Base-by-base conservation (phyloP, 2,797 vertebrate species). In the Enteromius argenteus region DNA sequence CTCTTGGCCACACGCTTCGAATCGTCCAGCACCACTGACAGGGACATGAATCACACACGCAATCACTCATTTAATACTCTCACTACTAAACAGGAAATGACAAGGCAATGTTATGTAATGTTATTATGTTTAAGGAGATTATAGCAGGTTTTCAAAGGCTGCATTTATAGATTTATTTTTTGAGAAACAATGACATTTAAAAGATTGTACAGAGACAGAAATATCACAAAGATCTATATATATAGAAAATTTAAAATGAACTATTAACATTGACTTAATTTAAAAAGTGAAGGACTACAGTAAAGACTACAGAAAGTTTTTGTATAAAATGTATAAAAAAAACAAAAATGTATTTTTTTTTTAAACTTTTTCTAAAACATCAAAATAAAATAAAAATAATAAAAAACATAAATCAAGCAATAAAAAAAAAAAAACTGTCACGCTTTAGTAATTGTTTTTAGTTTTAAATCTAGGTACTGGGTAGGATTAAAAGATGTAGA, bases 1-100 rank as follows among this genome's bases (percentile, higher is more conserved):
- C 98, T 93, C 92, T 99, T 99, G n/a, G 98, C 98, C 92, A 99
- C 97, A 69, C 98, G 95, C 94, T 99, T 99, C 0, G 97, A 96
- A 88, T 99, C 97, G 81, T 99, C 97, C 94, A 99, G 93, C 90
- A 99, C 98, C 97, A 99, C 98, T 98, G 85, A n/a, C 75, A 67
- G 69, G 35, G 62, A 80, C 13, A 69, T 23, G 51, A 75, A 44
- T 77, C 35, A 73, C n/a, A 49, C 0, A 2, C 14, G 75, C 27
- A 62, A 14, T 84, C 72, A 77, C 69, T 17, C 39, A 72, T 67
- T 73, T 62, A 73, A 83, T 76, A 69, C 64, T 78, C n/a, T 78
- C n/a, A 68, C 17, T 67, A 69, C 27, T 17, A 11, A 81, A 56
- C 27, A 58, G 66, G 15, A 71, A 56, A 44, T 30, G 15, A 76